phyloP scores from a whole-genome alignment of 2,888 invertebrate species.

The Hyppa rectilinea region DNA sequence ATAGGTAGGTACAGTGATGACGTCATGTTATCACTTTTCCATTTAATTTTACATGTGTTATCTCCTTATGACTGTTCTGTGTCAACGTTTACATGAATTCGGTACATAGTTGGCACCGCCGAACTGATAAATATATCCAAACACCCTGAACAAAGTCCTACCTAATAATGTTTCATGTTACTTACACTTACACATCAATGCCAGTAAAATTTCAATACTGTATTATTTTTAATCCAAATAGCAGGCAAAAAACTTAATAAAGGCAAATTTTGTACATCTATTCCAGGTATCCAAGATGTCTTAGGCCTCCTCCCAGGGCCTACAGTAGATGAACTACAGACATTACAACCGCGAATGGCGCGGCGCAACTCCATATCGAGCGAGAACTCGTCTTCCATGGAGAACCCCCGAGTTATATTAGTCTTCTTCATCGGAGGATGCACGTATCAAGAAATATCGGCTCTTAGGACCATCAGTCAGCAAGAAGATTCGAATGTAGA shows the following conservation, averaged over 20 bases:
- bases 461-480: constrained; percentile 93
- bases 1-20: too few relatives aligned
- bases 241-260: neutral
- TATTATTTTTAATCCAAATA: neutral
- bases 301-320: constrained; percentile 96
- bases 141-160: neutral
- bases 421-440: constrained; percentile 99
- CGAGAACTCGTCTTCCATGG: constrained; percentile 89
- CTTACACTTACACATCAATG: neutral
- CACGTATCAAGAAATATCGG: constrained; percentile 98
- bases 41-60: constrained; percentile 18
- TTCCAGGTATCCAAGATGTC: constrained; percentile 94
- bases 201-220: neutral
- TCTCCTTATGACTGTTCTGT: neutral
- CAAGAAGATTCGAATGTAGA: constrained; percentile 96
- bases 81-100: neutral
- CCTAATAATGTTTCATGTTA: neutral
- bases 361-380: constrained; percentile 91
- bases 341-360: constrained; percentile 89
- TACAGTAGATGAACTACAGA: constrained; percentile 92
- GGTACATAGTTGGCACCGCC: neutral
- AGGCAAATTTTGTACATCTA: neutral
- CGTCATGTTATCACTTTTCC: neutral
- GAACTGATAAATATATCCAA: neutral
- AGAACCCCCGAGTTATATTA: constrained; percentile 94